Evolutionary conservation across 1,140 invertebrate genomes (phyloP), one percentile per base, ranked within the genome.

Genomic region (Planococcus citri): DNA sequence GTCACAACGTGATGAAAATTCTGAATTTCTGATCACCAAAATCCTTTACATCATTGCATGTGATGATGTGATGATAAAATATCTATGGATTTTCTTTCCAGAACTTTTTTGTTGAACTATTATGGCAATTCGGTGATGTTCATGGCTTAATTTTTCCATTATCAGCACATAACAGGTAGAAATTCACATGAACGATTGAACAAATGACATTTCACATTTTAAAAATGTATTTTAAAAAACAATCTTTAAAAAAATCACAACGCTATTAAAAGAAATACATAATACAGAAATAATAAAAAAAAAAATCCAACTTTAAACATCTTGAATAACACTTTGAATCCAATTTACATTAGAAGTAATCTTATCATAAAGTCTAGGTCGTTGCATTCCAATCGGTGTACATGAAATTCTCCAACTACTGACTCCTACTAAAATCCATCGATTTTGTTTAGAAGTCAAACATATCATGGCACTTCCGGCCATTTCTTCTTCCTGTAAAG

Each of bases 381-480:
- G 77, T 70, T 88, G 87, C 22, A 85, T 78, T n/a, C 88, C 87
- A 27, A 83, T 83, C 72, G 82, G 84, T 27, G 82, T 82, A 73
- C 90, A 92, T 0, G 88, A 89, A 73, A 92, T 91, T 64, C 89
- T 82, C 90, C 89, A 91, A 71, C 87, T 89, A 57, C 87, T 85
- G 1, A 92, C 84, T 0, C 90, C 89, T 1, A 84, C 77, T 2
- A 92, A 76, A 0, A 85, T 85, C 90, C 90, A 92, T 73, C 80
- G 82, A 51, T 83, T 83, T 22, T 81, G 82, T 64, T 84, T 84
- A 0, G 84, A 77, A 69, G 85, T 81, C 1, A 87, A 80, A 73
- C 90, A 92, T 71, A 90, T 82, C 81, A 92, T 86, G 4, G 89
- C 87, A 80, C 88, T 90, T 9, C 90, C 90, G n/a, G 89, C 88